A percentile compares a stretch with the other conserved stretches of the same genome.
These are phyloP conservation scores for Rhipidura dahli DNA, from an alignment of 2,113 vertebrate species.

Conservation along the genomic window DNA sequence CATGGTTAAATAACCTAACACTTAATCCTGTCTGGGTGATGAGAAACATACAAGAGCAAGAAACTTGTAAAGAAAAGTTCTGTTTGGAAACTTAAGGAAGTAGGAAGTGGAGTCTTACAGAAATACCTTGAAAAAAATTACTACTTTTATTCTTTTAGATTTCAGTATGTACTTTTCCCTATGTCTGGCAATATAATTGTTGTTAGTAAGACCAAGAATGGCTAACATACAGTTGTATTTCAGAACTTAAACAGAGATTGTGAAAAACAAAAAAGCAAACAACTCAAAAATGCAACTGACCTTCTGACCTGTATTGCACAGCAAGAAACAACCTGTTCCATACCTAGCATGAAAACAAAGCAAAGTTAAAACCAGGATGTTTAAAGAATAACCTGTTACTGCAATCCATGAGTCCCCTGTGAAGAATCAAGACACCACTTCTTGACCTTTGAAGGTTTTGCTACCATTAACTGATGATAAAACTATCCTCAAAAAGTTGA, in stretches of 20 bases:
- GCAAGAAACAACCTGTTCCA: slow-evolving; percentile 95
- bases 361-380: not conserved
- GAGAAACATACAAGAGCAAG: not conserved
- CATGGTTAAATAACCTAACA: not conserved
- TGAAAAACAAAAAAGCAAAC: not conserved
- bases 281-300: slow-evolving; percentile 67
- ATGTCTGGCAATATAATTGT: not conserved
- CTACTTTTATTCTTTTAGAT: not conserved
- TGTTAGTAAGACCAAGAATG: not conserved
- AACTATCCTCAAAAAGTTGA: not conserved
- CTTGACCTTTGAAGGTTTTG: not conserved
- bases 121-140: not conserved
- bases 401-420: not conserved
- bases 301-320: slow-evolving; percentile 91
- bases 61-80: not conserved
- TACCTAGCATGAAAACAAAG: slow-evolving; percentile 77
- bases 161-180: not conserved
- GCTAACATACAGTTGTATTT: not conserved
- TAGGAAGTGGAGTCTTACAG: not conserved
- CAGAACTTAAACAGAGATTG: not conserved
- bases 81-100: not conserved
- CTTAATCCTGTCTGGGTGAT: not conserved
- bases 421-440: not conserved
- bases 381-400: slow-evolving; percentile 7
- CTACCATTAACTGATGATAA: not conserved